A percentile compares a stretch with the other conserved stretches of the same genome.
phyloP scores from a whole-genome alignment of 2,888 invertebrate species.

The Carterocephalus palaemon region DNA sequence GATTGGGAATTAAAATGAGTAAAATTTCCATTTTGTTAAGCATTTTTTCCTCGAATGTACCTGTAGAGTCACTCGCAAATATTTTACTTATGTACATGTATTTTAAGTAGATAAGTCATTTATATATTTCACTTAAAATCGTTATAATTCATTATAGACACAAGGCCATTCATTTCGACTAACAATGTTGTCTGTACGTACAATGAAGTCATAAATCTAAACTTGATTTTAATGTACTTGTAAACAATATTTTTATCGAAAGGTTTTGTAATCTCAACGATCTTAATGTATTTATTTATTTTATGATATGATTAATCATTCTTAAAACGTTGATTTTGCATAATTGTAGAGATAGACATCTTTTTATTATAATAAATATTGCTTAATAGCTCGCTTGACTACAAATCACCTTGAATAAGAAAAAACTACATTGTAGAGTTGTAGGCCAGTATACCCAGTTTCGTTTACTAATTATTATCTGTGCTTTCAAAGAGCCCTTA shows the following conservation, averaged over 20 bases:
- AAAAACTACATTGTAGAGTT: neutral
- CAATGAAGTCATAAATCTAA: slow-evolving; percentile 22
- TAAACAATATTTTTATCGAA: slow-evolving; percentile 17
- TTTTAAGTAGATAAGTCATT: slow-evolving; percentile 26
- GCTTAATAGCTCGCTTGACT: slow-evolving; percentile 4
- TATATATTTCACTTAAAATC: slow-evolving; percentile 29
- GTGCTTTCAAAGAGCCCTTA: too few relatives aligned
- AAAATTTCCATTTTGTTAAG: neutral
- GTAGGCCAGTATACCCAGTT: neutral
- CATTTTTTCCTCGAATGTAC: slow-evolving; percentile 29
- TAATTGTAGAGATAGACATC: slow-evolving; percentile 13
- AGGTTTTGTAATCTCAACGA: slow-evolving; percentile 13
- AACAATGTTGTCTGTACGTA: slow-evolving; percentile 28
- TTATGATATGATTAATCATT: slow-evolving; percentile 11
- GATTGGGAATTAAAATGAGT: too few relatives aligned
- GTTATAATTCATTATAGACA: slow-evolving; percentile 22
- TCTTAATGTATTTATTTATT: slow-evolving; percentile 20
- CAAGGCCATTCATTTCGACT: slow-evolving; percentile 22
- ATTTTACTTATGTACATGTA: slow-evolving; percentile 35
- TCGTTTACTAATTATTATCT: neutral
- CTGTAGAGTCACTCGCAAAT: slow-evolving; percentile 33
- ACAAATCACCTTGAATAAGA: neutral
- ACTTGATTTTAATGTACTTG: slow-evolving; percentile 14
- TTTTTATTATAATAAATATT: slow-evolving; percentile 12
- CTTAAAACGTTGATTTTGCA: slow-evolving; percentile 17